phyloP scores from a whole-genome alignment of 1,140 invertebrate genomes.

The Ectropis grisescens region DNA sequence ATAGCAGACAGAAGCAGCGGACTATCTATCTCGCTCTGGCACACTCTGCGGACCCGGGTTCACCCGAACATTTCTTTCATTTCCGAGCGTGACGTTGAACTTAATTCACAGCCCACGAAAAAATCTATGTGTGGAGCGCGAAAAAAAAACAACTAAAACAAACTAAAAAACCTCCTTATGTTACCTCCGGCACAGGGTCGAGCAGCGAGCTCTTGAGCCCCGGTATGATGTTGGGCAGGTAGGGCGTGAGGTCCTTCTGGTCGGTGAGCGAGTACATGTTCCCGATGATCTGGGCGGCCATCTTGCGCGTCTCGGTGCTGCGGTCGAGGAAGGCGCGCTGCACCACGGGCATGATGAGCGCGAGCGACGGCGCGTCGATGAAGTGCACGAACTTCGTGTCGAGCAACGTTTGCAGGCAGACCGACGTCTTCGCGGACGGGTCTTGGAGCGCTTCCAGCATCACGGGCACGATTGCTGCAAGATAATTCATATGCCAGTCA shows the following conservation, averaged over 20 bases:
- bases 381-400: constrained; percentile 99
- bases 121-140: too few species aligned
- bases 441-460: constrained; percentile 95
- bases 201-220: constrained; percentile 96
- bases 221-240: constrained; percentile 96
- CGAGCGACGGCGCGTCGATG: constrained; percentile 98
- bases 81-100: too few species aligned
- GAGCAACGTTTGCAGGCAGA: constrained; percentile 91
- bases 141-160: too few species aligned
- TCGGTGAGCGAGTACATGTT: constrained; percentile 99
- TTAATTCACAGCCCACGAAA: too few species aligned
- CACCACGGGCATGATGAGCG: constrained; percentile 99
- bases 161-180: too few species aligned
- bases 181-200: constrained; percentile 99
- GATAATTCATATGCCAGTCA: too few species aligned
- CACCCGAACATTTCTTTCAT: too few species aligned
- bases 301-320: constrained; percentile 97
- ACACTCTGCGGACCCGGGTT: too few species aligned
- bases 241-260: constrained; percentile 97
- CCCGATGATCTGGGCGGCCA: constrained; percentile 99
- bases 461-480: constrained; percentile 88
- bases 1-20: too few species aligned
- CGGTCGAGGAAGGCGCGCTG: constrained; percentile 97
- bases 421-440: constrained; percentile 95
- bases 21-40: too few species aligned